Evolutionary conservation across 2,888 invertebrate genomes (phyloP), one percentile per base, ranked within the genome.

Genomic region (Scotopteryx bipunctaria): DNA sequence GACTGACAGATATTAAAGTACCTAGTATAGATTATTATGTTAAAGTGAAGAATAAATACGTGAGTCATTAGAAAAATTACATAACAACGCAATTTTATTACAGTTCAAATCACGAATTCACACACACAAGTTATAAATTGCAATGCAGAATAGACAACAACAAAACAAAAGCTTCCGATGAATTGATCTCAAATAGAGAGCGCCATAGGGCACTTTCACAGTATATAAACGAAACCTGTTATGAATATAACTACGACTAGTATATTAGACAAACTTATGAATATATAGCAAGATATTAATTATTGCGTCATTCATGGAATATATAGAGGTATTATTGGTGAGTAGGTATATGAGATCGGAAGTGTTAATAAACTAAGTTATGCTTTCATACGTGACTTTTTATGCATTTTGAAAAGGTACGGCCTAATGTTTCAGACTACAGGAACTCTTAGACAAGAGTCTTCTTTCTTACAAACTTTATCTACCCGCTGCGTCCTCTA

Each of bases 161-260:
- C 13, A 29, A 4, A 14, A 31, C 17, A 16, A 16, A 11, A 40
- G 36, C 41, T 40, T 21, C 17, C 35, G 23, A 41, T 25, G 21
- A 45, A 45, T 45, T 25, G 35, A 21, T 43, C n/a, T n/a, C 15
- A 35, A 53, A 25, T 25, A 25, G 13, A 16, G 44, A 51, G 3
- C 29, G 44, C 55, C 55, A 37, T 52, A 57, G 43, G 57, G 57
- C 47, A 59, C 59, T 62, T 62, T 62, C 59, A 59, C 57, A 52
- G 57, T 38, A 52, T 23, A 45, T 47, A 25, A 47, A 23, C 38
- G 42, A 31, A 47, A 38, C 42, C 23, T 13, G 58, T 54, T 57
- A 40, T 23, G n/a, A 27, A 13, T 23, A 37, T 3, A 11, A 27
- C 4, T 27, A 23, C 19, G 27, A 53, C 49, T 40, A 19, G 27